Evolutionary conservation across 1,140 invertebrate species (phyloP), one percentile per base, ranked within the genome.

Genomic region (Heliothis subflexa): DNA sequence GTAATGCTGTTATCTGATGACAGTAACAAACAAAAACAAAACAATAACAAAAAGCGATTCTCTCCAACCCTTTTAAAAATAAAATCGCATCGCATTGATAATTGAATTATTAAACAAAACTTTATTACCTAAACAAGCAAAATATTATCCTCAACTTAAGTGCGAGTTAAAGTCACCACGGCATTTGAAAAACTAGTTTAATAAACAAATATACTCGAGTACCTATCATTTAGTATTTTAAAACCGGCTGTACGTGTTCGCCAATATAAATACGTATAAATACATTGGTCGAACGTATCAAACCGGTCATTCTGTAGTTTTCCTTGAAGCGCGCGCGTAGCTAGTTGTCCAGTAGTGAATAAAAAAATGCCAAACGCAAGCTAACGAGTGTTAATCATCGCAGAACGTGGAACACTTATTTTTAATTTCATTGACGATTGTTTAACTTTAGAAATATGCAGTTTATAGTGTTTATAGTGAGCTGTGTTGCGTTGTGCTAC

Each of bases 401-500:
- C 33, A 40, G 9, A 40, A 40, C 33, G 33, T 40, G 33, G 33
- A 40, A 40, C 33, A 40, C 33, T 40, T 40, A 40, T 40, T 9
- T 7, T 40, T 40, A 40, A 40, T 40, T 40, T 40, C 33, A 40
- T 40, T 40, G 33, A 40, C 33, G 9, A 40, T 40, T 40, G 9
- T 9, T 5, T 40, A 40, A 40, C 33, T 5, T 9, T 40, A 40
- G 33, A 40, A 40, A 40, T 40, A 74, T 68, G 52, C 18, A 49
- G 13, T 33, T n/a, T 28, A 12, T 78, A 55, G 55, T 77, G 75
- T 11, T 33, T 16, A 11, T 70, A 25, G 45, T 68, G 55, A 16
- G 57, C 55, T 21, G 66, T 78, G 50, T 52, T 14, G 54, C 72
- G 54, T 25, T 75, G 57, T 62, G 66, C 18, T 54, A 59, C 28